These are phyloP conservation scores for Monodelphis domestica DNA, from an alignment of 2,797 vertebrate species.

Conservation along the genomic window DNA sequence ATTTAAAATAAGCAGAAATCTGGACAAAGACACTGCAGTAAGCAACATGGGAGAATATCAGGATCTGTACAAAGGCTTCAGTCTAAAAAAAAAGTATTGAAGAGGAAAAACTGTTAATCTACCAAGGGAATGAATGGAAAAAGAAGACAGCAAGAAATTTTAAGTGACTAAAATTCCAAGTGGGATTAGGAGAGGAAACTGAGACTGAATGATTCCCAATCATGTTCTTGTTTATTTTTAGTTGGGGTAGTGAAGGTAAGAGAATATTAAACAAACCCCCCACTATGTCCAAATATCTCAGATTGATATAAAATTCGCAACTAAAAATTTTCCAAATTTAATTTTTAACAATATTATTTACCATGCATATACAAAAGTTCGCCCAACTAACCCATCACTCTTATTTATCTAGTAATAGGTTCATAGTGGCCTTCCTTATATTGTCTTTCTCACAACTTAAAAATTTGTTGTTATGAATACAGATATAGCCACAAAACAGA, in stretches of 20 bases:
- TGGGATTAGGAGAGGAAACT: neutral
- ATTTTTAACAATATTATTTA: slow-evolving; percentile 51
- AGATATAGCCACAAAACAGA: slow-evolving; percentile 4
- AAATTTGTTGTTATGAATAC: slow-evolving; percentile 5
- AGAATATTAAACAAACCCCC: neutral
- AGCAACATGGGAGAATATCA: slow-evolving; percentile 35
- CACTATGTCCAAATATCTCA: neutral
- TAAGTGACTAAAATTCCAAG: slow-evolving; percentile 20
- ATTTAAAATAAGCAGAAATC: slow-evolving; percentile 24
- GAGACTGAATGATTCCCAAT: neutral
- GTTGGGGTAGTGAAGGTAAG: neutral
- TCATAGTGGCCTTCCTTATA: slow-evolving; percentile 18
- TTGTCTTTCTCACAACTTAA: slow-evolving; percentile 36
- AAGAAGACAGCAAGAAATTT: slow-evolving; percentile 3
- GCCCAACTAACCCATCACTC: neutral
- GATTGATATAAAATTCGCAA: slow-evolving; percentile 54
- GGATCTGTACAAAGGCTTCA: slow-evolving; percentile 24
- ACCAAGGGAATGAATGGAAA: slow-evolving; percentile 50
- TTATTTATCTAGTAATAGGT: slow-evolving; percentile 41
- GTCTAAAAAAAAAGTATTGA: slow-evolving; percentile 41
- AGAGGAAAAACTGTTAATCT: slow-evolving; percentile 47
- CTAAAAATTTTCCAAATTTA: slow-evolving; percentile 36
- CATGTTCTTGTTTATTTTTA: neutral
- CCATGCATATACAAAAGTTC: slow-evolving; percentile 47
- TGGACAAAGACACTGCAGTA: slow-evolving; percentile 51